phyloP scores from a whole-genome alignment of 2,888 invertebrate genomes.

The Andrena minutula region DNA sequence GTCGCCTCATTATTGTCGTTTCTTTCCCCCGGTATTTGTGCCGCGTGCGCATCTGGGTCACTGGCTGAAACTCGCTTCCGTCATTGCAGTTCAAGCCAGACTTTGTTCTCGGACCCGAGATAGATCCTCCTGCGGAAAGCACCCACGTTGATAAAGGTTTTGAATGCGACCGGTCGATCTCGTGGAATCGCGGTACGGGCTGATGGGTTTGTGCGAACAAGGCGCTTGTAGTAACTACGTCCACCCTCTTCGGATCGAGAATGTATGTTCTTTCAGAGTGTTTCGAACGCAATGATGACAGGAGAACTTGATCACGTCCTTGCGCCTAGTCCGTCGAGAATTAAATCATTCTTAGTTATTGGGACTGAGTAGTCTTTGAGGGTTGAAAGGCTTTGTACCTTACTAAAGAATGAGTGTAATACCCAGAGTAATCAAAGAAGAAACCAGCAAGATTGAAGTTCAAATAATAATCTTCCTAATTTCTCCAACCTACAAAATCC shows the following conservation, averaged over 20 bases:
- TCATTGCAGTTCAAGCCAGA: constrained; percentile 14
- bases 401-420: too few species aligned
- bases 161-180: background rate
- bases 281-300: too few species aligned
- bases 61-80: constrained; percentile 5
- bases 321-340: too few species aligned
- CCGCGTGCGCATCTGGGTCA: constrained; percentile 56
- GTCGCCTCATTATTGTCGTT: constrained; percentile 63
- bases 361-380: too few species aligned
- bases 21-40: constrained; percentile 44
- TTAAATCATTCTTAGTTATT: too few species aligned
- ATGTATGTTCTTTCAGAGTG: background rate
- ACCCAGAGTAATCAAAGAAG: too few species aligned
- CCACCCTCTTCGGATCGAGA: background rate
- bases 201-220: background rate
- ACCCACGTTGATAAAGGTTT: constrained; percentile 10
- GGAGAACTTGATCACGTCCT: too few species aligned
- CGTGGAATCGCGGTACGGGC: constrained; percentile 40
- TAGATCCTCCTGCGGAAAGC: constrained; percentile 40
- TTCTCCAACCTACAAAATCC: too few species aligned
- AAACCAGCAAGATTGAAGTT: too few species aligned
- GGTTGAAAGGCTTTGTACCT: too few species aligned
- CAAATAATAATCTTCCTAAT: too few species aligned
- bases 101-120: constrained; percentile 14
- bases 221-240: background rate